These are phyloP conservation scores for Clarias platycephalus DNA, from an alignment of 2,797 vertebrate species.

Conservation along the genomic window DNA sequence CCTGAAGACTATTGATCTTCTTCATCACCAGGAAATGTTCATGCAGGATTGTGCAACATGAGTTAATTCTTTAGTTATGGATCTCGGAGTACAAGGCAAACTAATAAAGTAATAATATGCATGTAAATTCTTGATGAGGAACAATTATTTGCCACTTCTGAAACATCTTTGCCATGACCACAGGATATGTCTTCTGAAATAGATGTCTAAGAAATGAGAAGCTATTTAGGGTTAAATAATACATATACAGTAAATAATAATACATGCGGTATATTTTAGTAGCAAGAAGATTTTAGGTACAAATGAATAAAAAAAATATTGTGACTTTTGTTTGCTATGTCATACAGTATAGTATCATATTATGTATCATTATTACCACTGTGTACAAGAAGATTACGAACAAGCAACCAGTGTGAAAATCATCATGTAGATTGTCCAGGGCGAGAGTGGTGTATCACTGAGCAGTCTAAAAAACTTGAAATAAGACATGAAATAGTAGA, in stretches of 20 bases:
- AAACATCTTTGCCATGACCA: too few species aligned
- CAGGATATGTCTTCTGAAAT: too few species aligned
- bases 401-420: not conserved
- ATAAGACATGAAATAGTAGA: not conserved
- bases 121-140: not conserved
- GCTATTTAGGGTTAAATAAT: too few species aligned
- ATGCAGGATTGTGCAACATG: conserved; percentile 21
- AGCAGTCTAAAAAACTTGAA: not conserved
- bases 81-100: not conserved
- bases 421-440: not conserved
- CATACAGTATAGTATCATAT: not conserved
- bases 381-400: not conserved
- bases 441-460: not conserved
- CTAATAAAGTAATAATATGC: not conserved
- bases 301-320: too few species aligned
- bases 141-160: too few species aligned
- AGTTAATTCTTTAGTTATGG: not conserved
- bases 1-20: conserved; percentile 60
- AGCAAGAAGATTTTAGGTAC: not conserved
- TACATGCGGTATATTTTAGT: not conserved
- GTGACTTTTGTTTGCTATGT: not conserved
- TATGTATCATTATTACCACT: not conserved
- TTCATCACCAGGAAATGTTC: conserved; percentile 58
- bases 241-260: too few species aligned
- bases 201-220: too few species aligned